These are phyloP conservation scores for Benitochromis conjunctus DNA, from an alignment of 2,113 vertebrate genomes.

Conservation along the genomic window DNA sequence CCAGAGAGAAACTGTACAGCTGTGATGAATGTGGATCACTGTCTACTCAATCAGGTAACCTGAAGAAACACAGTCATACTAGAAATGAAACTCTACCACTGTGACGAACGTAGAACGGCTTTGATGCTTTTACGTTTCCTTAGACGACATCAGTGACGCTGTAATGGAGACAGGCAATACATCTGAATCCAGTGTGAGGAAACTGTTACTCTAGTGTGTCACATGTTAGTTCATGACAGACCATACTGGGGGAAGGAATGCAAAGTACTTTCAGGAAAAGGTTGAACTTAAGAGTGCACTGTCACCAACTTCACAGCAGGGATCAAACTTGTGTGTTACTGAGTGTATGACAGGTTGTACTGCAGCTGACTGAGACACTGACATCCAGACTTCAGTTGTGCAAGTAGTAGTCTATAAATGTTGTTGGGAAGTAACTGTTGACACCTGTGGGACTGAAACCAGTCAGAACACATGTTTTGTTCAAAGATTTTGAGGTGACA, in stretches of 20 bases:
- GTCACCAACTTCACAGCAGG: rapidly evolving
- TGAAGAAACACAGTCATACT: neutral
- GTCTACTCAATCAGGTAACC: neutral
- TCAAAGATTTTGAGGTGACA: neutral
- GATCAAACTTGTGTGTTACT: too few species aligned
- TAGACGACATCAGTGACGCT: neutral
- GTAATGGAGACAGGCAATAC: neutral
- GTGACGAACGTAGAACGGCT: too few species aligned
- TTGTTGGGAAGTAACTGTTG: rapidly evolving
- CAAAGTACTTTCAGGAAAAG: neutral
- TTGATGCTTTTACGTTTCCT: neutral
- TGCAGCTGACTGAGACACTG: neutral
- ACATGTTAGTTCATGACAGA: neutral
- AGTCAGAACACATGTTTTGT: neutral
- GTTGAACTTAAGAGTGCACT: rapidly evolving
- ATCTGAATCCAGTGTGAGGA: neutral
- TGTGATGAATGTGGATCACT: rapidly evolving
- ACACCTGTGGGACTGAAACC: neutral
- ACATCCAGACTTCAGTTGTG: neutral
- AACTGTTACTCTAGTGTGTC: neutral
- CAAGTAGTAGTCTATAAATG: neutral
- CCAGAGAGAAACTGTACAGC: neutral
- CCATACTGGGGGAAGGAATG: neutral
- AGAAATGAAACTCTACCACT: too few species aligned
- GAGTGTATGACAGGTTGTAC: neutral